phyloP scores from a whole-genome alignment of 2,113 vertebrate genomes.

The Barbus barbus region DNA sequence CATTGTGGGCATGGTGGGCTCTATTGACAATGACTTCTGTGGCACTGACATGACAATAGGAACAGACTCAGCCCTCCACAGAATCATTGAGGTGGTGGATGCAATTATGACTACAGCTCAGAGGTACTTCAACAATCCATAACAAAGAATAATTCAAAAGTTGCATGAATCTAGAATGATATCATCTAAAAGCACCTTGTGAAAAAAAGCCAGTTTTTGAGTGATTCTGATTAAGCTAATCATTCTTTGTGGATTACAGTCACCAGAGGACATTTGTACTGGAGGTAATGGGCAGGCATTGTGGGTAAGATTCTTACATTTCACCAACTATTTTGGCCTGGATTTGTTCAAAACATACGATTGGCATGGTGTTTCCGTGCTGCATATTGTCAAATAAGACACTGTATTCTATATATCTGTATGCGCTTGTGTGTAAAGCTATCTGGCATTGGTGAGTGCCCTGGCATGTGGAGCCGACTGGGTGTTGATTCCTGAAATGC shows the following conservation, averaged over 20 bases:
- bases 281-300: conserved; percentile 94
- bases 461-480: conserved; percentile 96
- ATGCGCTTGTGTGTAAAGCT: conserved; percentile 72
- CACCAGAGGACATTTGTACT: conserved; percentile 82
- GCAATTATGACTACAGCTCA: conserved; percentile 99
- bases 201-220: neutral
- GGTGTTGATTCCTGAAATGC: conserved; percentile 95
- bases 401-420: neutral
- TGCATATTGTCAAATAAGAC: neutral
- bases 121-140: conserved; percentile 75
- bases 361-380: neutral
- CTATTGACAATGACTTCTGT: conserved; percentile 98
- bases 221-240: neutral
- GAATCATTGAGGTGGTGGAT: conserved; percentile 97
- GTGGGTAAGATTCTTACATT: conserved; percentile 80
- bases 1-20: conserved; percentile 98
- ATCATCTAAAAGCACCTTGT: neutral
- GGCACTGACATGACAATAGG: conserved; percentile 99
- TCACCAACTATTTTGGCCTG: neutral
- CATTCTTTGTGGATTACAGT: conserved; percentile 60
- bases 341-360: neutral
- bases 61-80: conserved; percentile 93
- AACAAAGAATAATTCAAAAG: too few species aligned
- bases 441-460: conserved; percentile 92
- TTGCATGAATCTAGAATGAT: neutral